Percentiles rank a stretch among this genome's conserved stretches.
These are phyloP conservation scores for Ormyrus rosae DNA, from an alignment of 2,888 invertebrate genomes.

Conservation along the genomic window DNA sequence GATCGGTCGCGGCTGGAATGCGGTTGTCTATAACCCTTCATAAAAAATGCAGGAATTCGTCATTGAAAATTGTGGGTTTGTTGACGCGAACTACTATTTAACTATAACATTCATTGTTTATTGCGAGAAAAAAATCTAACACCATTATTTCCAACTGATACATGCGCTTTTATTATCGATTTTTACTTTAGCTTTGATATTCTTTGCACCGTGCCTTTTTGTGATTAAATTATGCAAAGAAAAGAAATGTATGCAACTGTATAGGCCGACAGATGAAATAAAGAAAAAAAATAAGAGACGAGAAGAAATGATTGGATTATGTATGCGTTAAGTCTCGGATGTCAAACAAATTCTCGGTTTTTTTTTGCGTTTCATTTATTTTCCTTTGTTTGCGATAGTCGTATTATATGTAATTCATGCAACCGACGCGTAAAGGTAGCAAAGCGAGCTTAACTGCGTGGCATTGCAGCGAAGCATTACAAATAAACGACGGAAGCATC, in stretches of 20 bases:
- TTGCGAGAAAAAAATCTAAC: too few species aligned
- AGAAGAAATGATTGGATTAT: not conserved
- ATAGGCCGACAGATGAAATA: not conserved
- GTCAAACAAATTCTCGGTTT: slow-evolving; percentile 43
- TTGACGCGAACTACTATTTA: not conserved
- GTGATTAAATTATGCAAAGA: too few species aligned
- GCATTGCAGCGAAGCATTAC: slow-evolving; percentile 33
- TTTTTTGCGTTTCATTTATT: slow-evolving; percentile 40
- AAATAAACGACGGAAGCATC: slow-evolving; percentile 51
- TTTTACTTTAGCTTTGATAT: too few species aligned
- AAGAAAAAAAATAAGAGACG: not conserved
- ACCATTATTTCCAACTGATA: too few species aligned
- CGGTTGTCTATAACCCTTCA: slow-evolving; percentile 60
- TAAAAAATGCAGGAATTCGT: slow-evolving; percentile 69
- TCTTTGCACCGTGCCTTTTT: too few species aligned
- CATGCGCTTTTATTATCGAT: too few species aligned
- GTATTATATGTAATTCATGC: slow-evolving; percentile 50
- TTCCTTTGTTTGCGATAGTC: slow-evolving; percentile 26
- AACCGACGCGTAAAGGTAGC: slow-evolving; percentile 51
- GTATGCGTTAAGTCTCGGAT: slow-evolving; percentile 29
- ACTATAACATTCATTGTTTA: too few species aligned
- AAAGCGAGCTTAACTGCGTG: slow-evolving; percentile 39
- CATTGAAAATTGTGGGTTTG: slow-evolving; percentile 64
- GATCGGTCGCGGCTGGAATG: not conserved
- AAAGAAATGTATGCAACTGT: too few species aligned